These are phyloP conservation scores for Geotrupes spiniger DNA, from an alignment of 2,888 invertebrate genomes.

Conservation along the genomic window DNA sequence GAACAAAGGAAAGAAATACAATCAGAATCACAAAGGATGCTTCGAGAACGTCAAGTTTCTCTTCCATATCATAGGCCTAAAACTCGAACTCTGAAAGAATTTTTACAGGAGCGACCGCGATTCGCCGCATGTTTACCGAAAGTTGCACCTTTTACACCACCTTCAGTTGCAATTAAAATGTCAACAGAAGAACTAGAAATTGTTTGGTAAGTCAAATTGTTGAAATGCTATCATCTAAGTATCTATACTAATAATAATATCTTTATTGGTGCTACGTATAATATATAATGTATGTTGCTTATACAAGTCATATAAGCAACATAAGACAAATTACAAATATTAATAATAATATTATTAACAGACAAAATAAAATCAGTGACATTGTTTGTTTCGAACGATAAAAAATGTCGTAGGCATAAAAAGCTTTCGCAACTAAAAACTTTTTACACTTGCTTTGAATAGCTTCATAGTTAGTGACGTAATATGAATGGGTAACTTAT, in stretches of 20 bases:
- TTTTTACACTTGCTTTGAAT: no score
- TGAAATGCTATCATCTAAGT: neutral
- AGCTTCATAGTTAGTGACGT: no score
- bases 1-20: slow-evolving; percentile 73
- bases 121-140: slow-evolving; percentile 46
- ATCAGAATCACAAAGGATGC: slow-evolving; percentile 79
- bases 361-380: no score
- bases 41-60: slow-evolving; percentile 71
- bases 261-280: no score
- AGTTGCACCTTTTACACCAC: slow-evolving; percentile 41
- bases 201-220: slow-evolving; percentile 58
- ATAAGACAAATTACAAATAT: no score
- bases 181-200: slow-evolving; percentile 61
- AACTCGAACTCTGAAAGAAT: slow-evolving; percentile 74
- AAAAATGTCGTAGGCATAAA: no score
- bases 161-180: slow-evolving; percentile 62
- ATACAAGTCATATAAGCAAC: no score
- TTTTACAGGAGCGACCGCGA: slow-evolving; percentile 59
- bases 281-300: no score
- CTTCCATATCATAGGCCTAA: slow-evolving; percentile 87
- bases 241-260: neutral
- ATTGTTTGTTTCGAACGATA: no score
- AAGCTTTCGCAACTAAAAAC: no score
- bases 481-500: no score
- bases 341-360: no score